Evolutionary conservation across 2,113 vertebrate genomes (phyloP), one percentile per base, ranked within the genome.

Genomic region (Microcebus murinus): DNA sequence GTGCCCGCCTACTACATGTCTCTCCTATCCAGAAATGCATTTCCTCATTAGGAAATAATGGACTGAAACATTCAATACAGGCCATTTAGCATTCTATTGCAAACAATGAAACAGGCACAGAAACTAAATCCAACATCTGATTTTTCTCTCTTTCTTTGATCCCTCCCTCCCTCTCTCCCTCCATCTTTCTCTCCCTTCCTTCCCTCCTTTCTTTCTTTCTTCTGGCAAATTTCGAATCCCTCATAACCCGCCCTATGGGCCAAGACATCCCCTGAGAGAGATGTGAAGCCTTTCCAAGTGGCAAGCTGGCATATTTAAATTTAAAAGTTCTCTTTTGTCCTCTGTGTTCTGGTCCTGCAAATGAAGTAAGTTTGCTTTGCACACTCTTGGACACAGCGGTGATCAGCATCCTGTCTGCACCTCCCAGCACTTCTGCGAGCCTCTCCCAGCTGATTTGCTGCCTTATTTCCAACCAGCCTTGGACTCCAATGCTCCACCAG

Each of bases 401-500:
- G 23, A 86, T 17, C 59, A 86, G 52, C 80, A 86, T 74, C 15
- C 34, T 68, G 45, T 48, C 6, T 3, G 6, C 39, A 39, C 42
- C 13, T 71, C 25, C n/a, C 92, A 90, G 31, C 0, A 4, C 63
- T 97, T 98, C 94, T 92, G 57, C 96, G 96, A 97, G 95, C 96
- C 95, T 96, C 79, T 96, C 90, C 61, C 88, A 86, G 95, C 68
- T 97, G 74, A 97, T 94, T 48, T 25, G 89, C 13, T 59, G 94
- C 90, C 87, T 96, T 91, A 87, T 95, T 98, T 96, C 79, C 80
- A 96, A 80, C 36, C 87, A 89, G 93, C 92, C 95, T 91, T 96
- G 97, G 95, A 90, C 96, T 98, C 95, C 95, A 96, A 97, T 82
- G 90, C 61, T 10, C 94, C 88, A 90, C 96, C 94, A 97, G 97